Percentiles rank a stretch among this genome's conserved stretches.
These are phyloP conservation scores for Meteorus cinctellus DNA, from an alignment of 2,888 invertebrate species.

Conservation along the genomic window DNA sequence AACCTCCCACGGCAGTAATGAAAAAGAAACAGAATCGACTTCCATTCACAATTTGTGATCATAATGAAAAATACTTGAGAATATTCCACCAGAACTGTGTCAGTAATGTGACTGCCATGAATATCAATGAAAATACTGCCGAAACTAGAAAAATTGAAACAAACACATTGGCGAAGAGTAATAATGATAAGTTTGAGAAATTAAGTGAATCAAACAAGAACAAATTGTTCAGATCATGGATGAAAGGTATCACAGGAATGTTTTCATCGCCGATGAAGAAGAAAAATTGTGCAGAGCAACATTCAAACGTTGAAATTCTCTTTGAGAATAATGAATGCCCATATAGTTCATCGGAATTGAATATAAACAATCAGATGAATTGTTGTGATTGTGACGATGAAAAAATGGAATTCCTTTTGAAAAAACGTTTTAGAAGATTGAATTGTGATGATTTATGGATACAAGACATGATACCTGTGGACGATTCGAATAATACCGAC, in stretches of 20 bases:
- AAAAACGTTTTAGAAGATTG: constrained; percentile 34
- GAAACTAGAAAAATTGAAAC: background rate
- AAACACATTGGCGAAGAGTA: background rate
- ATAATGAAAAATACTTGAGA: background rate
- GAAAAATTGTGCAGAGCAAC: background rate
- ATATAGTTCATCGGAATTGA: constrained; percentile 43
- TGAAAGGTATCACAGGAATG: constrained; percentile 4
- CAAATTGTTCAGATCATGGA: background rate
- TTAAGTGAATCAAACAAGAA: background rate
- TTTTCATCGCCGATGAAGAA: constrained; percentile 40
- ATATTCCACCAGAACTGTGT: background rate
- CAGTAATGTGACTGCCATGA: background rate
- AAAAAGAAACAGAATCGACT: constrained; percentile 19
- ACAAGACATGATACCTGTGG: constrained; percentile 33
- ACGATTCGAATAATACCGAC: constrained; percentile 33
- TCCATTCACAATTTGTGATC: constrained; percentile 12
- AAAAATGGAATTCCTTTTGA: background rate
- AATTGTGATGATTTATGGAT: constrained; percentile 55
- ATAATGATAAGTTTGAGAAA: background rate
- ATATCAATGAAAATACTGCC: constrained; percentile 11
- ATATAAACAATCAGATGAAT: background rate
- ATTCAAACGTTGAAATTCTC: constrained; percentile 47
- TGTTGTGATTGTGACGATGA: constrained; percentile 4
- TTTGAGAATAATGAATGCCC: constrained; percentile 57
- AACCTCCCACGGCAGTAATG: background rate